These are phyloP conservation scores for Pachypeltis micranthus DNA, from an alignment of 1,140 invertebrate genomes.

Conservation along the genomic window DNA sequence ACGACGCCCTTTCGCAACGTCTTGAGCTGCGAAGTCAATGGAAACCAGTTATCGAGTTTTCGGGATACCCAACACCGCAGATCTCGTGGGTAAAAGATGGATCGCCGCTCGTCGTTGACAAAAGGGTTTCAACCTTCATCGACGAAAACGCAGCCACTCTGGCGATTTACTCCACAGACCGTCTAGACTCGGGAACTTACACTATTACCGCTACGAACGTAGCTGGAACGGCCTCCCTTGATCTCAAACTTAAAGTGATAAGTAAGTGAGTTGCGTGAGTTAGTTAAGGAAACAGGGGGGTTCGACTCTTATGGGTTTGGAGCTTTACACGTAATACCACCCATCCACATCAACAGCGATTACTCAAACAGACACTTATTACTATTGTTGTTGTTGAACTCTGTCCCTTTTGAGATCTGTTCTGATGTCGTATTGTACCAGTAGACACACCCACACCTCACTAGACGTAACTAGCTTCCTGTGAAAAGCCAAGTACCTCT, in stretches of 20 bases:
- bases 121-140: conserved; percentile 42
- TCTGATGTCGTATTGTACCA: no score
- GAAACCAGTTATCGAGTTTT: conserved; percentile 45
- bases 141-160: conserved; percentile 46
- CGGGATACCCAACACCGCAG: conserved; percentile 53
- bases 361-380: no score
- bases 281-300: neutral
- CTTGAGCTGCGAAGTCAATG: conserved; percentile 46
- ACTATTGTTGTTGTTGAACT: no score
- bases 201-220: conserved; percentile 52
- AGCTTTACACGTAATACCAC: neutral
- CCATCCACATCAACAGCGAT: no score
- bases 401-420: no score
- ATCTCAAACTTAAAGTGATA: conserved; percentile 65
- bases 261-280: conserved; percentile 45
- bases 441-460: no score
- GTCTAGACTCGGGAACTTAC: conserved; percentile 52
- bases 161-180: conserved; percentile 44
- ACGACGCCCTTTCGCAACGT: conserved; percentile 46
- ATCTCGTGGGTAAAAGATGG: conserved; percentile 53
- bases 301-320: neutral
- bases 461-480: no score
- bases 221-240: conserved; percentile 53
- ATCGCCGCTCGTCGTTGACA: conserved; percentile 37
- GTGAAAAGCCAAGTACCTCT: no score